Base-by-base conservation (phyloP, 1,140 invertebrate species). In the Atta colombica region DNA sequence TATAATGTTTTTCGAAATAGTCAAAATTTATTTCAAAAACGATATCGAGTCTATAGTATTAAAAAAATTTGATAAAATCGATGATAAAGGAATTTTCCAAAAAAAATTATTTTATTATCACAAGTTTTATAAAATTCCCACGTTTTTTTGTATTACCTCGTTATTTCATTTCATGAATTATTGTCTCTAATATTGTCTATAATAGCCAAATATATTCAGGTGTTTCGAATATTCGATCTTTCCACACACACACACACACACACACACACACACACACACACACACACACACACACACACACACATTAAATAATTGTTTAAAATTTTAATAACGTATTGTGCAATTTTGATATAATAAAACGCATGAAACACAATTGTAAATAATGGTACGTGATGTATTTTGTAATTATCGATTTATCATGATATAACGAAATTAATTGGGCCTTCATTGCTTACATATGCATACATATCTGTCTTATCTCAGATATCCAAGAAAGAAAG, bases 91-190 rank as follows among this genome's bases (percentile, higher is more conserved):
- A 45, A 12, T 45, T 45, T 45, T 45, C 12, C 16, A n/a, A 60
- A 18, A 49, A 72, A 60, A 49, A 28, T 69, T 53, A 68, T 58
- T 55, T 66, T 18, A 25, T 14, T 25, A 21, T 58, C 10, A 14
- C 60, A 60, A 49, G 28, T 31, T 14, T 72, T 25, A 49, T 2
- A 49, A 14, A 61, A 55, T 53, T 51, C 0, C 16, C 21, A 18
- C 25, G 12, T 49, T 60, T 61, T 31, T 21, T 49, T 25, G 18
- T 21, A 39, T 12, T 51, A 18, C 7, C 10, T 60, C 14, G 21
- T 69, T 68, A 78, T 86, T 45, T 72, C 45, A 51, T 87, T 84
- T 84, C 85, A 78, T 90, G 68, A 85, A 89, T 87, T 89, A 87
- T 31, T 78, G 31, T 61, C 31, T 77, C 25, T 53, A 58, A 39